A percentile compares a stretch with the other conserved stretches of the same genome.
Evolutionary conservation across 2,888 invertebrate species (phyloP).

Genomic region (Epsilonema sp.): DNA sequence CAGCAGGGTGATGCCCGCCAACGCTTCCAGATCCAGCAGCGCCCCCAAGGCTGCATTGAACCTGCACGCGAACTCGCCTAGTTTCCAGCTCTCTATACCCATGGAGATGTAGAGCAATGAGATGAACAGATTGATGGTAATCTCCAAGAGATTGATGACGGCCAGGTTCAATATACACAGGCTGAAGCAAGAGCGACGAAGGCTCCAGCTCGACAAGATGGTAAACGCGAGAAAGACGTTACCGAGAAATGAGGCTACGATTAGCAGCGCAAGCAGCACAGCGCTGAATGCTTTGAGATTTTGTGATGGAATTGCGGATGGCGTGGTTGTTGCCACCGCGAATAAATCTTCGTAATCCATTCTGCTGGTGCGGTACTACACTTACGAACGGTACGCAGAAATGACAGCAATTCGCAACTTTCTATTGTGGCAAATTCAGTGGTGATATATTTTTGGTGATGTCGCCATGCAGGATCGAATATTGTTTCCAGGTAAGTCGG

Average conservation of each 20-base stretch:
- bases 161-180: slow-evolving; percentile 13
- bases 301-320: neutral
- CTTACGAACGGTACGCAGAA: too few relatives aligned
- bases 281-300: slow-evolving; percentile 14
- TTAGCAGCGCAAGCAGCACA: slow-evolving; percentile 14
- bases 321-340: neutral
- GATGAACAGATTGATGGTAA: slow-evolving; percentile 14
- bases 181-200: slow-evolving; percentile 14
- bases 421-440: too few relatives aligned
- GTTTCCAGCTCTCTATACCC: slow-evolving; percentile 11
- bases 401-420: too few relatives aligned
- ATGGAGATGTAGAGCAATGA: slow-evolving; percentile 9
- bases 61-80: slow-evolving; percentile 13
- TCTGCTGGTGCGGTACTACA: too few relatives aligned
- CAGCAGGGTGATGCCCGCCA: slow-evolving; percentile 12
- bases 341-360: too few relatives aligned
- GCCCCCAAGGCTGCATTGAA: slow-evolving; percentile 15
- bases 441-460: too few relatives aligned
- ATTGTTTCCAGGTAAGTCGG: too few relatives aligned
- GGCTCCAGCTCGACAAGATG: slow-evolving; percentile 15
- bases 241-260: slow-evolving; percentile 14
- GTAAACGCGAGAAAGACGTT: slow-evolving; percentile 16
- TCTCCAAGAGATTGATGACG: slow-evolving; percentile 12
- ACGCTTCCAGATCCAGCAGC: slow-evolving; percentile 14
- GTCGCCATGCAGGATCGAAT: too few relatives aligned